phyloP scores from a whole-genome alignment of 2,113 vertebrate species.

The Jaculus jaculus region DNA sequence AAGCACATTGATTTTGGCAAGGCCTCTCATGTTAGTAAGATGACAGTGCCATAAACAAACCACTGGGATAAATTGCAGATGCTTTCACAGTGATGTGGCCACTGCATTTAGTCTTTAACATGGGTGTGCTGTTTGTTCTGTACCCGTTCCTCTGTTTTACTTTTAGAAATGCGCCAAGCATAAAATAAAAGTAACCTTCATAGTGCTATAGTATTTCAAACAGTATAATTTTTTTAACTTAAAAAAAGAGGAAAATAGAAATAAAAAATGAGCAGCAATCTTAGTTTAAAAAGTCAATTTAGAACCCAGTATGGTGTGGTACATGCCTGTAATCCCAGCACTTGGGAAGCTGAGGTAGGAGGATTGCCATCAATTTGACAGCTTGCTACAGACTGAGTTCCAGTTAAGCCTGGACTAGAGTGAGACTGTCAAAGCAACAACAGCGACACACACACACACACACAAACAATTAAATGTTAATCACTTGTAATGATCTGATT shows the following conservation, averaged over 20 bases:
- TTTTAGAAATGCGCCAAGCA: not conserved
- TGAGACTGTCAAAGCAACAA: no score
- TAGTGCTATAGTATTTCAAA: not conserved
- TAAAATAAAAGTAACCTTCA: not conserved
- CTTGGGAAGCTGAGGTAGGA: no score
- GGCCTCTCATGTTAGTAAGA: slow-evolving; percentile 28
- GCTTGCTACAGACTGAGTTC: no score
- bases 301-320: no score
- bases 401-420: no score
- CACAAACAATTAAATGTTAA: not conserved
- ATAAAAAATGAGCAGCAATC: not conserved
- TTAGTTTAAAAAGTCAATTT: not conserved
- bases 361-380: no score
- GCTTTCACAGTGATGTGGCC: not conserved
- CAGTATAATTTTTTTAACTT: slow-evolving; percentile 13
- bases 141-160: not conserved
- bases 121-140: not conserved
- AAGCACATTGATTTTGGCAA: slow-evolving; percentile 28
- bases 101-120: not conserved
- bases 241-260: slow-evolving; percentile 19
- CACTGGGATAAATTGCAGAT: not conserved
- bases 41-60: not conserved
- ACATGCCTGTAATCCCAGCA: no score
- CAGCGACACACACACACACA: no score
- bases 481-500: slow-evolving; percentile 33